phyloP scores from a whole-genome alignment of 2,888 invertebrate genomes.

The Tortrix viridana region DNA sequence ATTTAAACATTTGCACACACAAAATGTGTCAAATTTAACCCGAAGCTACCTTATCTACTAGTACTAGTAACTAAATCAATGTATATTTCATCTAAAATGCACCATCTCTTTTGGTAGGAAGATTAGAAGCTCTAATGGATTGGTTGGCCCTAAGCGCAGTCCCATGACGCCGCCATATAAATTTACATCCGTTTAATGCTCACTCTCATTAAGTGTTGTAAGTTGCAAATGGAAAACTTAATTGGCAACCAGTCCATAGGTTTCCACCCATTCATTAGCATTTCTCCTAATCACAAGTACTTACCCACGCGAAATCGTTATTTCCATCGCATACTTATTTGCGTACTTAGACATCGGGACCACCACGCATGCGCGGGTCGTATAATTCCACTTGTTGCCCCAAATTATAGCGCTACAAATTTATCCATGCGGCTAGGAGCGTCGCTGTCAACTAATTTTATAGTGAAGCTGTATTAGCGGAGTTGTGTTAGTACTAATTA shows the following conservation, averaged over 20 bases:
- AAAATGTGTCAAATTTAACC: no score
- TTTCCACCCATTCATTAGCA: slow-evolving; percentile 7
- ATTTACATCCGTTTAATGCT: no score
- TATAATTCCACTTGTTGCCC: slow-evolving; percentile 78
- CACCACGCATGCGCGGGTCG: slow-evolving; percentile 81
- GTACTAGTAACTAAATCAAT: no score
- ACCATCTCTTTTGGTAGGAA: no score
- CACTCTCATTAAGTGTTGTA: neutral
- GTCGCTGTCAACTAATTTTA: slow-evolving; percentile 5
- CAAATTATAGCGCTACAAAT: slow-evolving; percentile 63
- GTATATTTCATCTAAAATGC: no score
- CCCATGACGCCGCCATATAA: no score
- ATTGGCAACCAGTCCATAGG: neutral
- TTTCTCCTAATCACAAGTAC: slow-evolving; percentile 33
- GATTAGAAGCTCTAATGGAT: no score
- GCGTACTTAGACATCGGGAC: slow-evolving; percentile 65
- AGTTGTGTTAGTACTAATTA: slow-evolving; percentile 4
- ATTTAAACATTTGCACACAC: no score
- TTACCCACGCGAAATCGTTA: slow-evolving; percentile 70
- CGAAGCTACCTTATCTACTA: no score
- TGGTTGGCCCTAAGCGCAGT: no score
- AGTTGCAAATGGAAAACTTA: neutral
- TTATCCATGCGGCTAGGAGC: slow-evolving; percentile 6
- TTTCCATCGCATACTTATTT: slow-evolving; percentile 67
- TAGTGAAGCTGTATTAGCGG: neutral